Evolutionary conservation across 1,140 invertebrate genomes (phyloP).

Genomic region (Ceratoteleas bidentatus): DNA sequence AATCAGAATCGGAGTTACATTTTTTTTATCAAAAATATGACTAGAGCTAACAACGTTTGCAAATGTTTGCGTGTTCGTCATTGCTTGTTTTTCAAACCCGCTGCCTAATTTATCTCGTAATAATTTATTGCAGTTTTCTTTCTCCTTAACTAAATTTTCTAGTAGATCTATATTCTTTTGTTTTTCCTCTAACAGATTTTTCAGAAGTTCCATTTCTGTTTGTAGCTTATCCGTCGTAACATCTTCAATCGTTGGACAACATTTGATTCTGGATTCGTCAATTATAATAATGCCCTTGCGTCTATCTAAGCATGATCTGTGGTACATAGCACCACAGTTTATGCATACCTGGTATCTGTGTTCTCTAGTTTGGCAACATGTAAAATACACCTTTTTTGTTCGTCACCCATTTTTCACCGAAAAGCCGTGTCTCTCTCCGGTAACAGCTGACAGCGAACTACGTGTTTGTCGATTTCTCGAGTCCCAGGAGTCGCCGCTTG

Average conservation of each 20-base stretch:
- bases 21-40: neutral
- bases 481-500: too few species aligned
- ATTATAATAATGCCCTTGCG: neutral
- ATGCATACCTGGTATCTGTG: neutral
- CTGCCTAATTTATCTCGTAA: neutral
- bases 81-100: neutral
- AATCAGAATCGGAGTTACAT: neutral
- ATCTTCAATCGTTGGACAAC: neutral
- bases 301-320: neutral
- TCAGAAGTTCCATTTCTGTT: neutral
- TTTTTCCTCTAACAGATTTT: neutral
- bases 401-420: too few species aligned
- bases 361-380: neutral
- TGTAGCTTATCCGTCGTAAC: neutral
- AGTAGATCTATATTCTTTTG: neutral
- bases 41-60: neutral
- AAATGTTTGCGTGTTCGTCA: neutral
- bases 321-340: slow-evolving; percentile 1
- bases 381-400: too few species aligned
- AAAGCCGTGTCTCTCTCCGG: too few species aligned
- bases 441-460: too few species aligned
- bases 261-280: neutral
- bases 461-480: too few species aligned
- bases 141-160: neutral
- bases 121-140: neutral